Evolutionary conservation across 2,113 vertebrate genomes (phyloP).

Genomic region (Perognathus longimembris): DNA sequence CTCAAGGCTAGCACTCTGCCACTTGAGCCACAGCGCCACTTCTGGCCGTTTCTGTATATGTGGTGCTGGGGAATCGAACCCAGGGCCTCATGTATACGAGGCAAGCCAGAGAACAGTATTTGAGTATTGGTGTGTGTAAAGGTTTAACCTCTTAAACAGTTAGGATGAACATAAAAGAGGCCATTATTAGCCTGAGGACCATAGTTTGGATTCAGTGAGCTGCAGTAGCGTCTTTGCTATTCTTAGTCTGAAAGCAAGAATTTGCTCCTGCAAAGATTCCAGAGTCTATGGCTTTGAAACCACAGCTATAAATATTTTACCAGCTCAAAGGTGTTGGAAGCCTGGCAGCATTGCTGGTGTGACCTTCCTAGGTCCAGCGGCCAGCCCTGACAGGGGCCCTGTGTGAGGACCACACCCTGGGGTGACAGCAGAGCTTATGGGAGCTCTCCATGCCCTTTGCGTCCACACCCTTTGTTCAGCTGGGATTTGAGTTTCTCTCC

Average conservation of each 20-base stretch:
- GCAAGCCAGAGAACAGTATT: too few relatives aligned
- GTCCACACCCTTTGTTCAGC: neutral
- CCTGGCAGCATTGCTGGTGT: neutral
- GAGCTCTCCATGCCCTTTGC: neutral
- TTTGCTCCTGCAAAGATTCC: neutral
- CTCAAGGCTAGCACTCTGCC: too few relatives aligned
- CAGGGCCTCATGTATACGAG: too few relatives aligned
- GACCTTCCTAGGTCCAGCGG: neutral
- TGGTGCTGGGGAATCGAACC: too few relatives aligned
- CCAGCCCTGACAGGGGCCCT: neutral
- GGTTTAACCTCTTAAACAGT: too few relatives aligned
- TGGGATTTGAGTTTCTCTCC: neutral
- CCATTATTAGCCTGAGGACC: neutral
- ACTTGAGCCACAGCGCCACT: too few relatives aligned
- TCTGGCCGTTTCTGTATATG: too few relatives aligned
- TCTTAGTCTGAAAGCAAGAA: neutral
- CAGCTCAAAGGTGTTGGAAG: neutral
- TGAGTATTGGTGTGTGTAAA: too few relatives aligned
- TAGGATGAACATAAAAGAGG: too few relatives aligned
- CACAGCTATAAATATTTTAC: neutral
- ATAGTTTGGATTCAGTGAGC: neutral
- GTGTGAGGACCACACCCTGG: rapidly evolving
- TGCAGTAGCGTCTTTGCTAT: neutral
- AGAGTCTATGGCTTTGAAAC: neutral
- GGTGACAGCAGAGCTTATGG: rapidly evolving